Evolutionary conservation across 1,140 invertebrate species (phyloP), one percentile per base, ranked within the genome.

Genomic region (Calephelis virginiensis): DNA sequence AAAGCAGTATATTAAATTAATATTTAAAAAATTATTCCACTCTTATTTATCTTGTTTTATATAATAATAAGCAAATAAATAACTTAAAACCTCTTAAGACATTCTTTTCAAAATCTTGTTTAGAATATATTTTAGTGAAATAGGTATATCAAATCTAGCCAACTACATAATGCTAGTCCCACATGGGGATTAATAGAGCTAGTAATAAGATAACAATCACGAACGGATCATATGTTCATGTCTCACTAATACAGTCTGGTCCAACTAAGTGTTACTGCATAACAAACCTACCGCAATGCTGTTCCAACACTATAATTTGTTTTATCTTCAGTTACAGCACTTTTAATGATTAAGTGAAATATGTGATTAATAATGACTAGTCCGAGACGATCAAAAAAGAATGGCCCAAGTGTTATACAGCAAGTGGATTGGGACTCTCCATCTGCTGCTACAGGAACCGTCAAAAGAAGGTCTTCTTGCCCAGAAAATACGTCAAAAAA

Each of bases 381-480:
- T 70, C 90, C 85, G 70, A 90, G 90, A 86, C 84, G 89, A 72
- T 76, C 76, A 71, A 87, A 85, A 83, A 90, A 88, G 69, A 81
- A 74, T 83, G 78, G 80, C 68, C 83, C 83, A 65, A 82, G 86
- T 75, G 73, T 76, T 50, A 71, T 85, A 59, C 86, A 86, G 74
- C 90, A 88, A 73, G 85, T 94, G 67, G 94, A 95, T 67, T 95
- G 94, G 94, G 94, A 95, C 76, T 94, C 94, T 8, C 93, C 94
- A n/a, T 94, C 93, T n/a, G 81, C 92, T 2, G 92, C 92, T 70
- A 95, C 94, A 4, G 94, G 94, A 8, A 95, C 94, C 0, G 94
- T 95, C 0, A 94, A 94, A 75, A 86, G 93, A 69, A 85, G 94
- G 48, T 88, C 88, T 12, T 94, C 93, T n/a, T 92, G 86, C 68